phyloP scores from a whole-genome alignment of 2,797 vertebrate species.

The Tympanoctomys barrerae region DNA sequence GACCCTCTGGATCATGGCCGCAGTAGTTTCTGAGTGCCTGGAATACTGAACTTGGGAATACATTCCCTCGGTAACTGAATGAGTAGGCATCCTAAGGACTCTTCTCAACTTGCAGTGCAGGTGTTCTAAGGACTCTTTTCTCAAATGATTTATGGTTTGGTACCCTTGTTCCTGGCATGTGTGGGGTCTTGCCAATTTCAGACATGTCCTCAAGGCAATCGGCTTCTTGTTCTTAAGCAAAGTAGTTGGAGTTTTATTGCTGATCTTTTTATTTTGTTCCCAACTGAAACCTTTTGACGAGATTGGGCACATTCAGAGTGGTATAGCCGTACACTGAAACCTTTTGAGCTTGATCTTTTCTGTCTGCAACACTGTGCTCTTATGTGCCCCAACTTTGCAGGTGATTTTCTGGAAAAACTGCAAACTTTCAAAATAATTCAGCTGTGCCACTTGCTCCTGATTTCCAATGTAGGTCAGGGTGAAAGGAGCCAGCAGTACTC shows the following conservation, averaged over 20 bases:
- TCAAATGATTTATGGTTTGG: background rate
- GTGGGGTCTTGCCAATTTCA: background rate
- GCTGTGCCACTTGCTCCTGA: background rate
- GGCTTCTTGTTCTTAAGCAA: background rate
- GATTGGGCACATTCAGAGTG: no score
- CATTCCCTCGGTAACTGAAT: background rate
- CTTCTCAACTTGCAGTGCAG: background rate
- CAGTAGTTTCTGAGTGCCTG: background rate
- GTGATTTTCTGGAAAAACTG: background rate
- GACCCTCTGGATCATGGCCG: background rate
- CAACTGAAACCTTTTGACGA: background rate
- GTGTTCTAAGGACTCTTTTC: background rate
- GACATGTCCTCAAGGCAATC: background rate
- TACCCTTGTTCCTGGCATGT: background rate
- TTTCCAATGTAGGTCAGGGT: background rate
- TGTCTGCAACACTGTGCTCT: background rate
- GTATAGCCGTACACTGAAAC: background rate
- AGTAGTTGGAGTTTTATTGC: background rate
- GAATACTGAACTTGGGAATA: background rate
- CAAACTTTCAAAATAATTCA: background rate
- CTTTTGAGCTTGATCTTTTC: background rate
- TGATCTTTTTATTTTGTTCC: background rate
- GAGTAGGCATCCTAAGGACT: background rate
- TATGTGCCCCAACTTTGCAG: background rate
- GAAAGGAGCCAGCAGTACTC: background rate